Conservation (phyloP, 2,113 vertebrate species). For the Cettia cetti region DNA sequence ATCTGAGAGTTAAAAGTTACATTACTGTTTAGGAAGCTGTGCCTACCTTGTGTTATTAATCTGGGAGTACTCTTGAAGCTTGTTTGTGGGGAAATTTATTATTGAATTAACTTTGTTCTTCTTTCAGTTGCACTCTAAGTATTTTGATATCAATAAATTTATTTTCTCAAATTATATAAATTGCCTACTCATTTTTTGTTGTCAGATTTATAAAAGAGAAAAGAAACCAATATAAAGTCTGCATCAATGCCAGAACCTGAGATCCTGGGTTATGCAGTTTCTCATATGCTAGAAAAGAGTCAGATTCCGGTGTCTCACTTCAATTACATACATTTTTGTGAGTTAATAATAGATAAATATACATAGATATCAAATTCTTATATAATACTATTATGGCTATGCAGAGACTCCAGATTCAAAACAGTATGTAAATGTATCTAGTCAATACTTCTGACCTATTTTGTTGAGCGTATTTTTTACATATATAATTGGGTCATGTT, state of each 20-base stretch:
- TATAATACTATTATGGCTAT: background rate
- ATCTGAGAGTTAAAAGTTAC: background rate
- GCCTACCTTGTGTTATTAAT: background rate
- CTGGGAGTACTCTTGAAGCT: background rate
- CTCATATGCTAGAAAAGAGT: background rate
- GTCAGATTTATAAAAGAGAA: background rate
- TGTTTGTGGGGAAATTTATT: background rate
- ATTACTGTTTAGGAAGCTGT: background rate
- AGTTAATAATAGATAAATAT: background rate
- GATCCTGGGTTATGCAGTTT: background rate
- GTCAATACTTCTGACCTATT: conserved; percentile 49
- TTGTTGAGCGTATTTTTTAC: conserved; percentile 46
- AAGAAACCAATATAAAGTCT: background rate
- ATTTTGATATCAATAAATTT: background rate
- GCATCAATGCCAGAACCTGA: background rate
- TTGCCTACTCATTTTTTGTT: background rate
- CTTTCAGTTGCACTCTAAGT: background rate
- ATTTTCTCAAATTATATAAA: background rate
- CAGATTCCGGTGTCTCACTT: background rate
- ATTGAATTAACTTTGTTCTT: background rate
- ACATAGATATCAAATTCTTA: background rate
- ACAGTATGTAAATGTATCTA: conserved; percentile 35
- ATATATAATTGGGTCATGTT: conserved; percentile 57
- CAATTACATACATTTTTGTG: background rate
- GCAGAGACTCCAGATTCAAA: background rate